Evolutionary conservation across 2,113 vertebrate genomes (phyloP), one percentile per base, ranked within the genome.

Genomic region (Piliocolobus tephrosceles): DNA sequence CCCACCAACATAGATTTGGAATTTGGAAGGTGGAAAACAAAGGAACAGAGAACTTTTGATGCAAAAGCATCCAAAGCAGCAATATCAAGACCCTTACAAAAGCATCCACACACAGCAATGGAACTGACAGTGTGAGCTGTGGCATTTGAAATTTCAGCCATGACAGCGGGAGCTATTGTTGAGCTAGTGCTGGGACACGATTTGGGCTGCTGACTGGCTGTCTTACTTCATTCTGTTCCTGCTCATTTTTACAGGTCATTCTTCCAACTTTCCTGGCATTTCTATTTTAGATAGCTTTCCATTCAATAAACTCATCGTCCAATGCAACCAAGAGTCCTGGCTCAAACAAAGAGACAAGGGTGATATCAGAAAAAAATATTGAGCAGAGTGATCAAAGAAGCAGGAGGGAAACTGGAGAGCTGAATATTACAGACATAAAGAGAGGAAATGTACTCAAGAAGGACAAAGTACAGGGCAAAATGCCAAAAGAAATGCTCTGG

Each of bases 41-140:
- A 25, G 1, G 32, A 20, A 55, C 6, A 80, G 27, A 78, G 6
- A 57, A 81, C 18, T 84, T 45, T 7, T 27, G 20, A 45, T 27
- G 14, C 57, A 35, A 82, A 70, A 45, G 32, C 35, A 52, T 22
- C 3, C 35, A 25, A 30, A 61, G 7, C 13, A 91, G 4, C 23
- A 5, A 7, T 47, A 38, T 14, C 8, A 91, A 47, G 4, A 18
- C 20, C 47, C 5, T 18, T 40, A 47, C 0, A 88, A 70, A 55
- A 9, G 1, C 1, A 0, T n/a, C 11, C 11, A 17, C 4, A 23
- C 81, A 47, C 17, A 22, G 1, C 27, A 32, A 12, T 12, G 23
- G 4, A 35, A 30, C 1, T 79, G 30, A 14, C 27, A n/a, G 20
- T 57, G 6, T 38, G 43, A 79, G 16, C 22, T 22, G 38, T 57